Conservation (phyloP, 2,113 vertebrate species). For the Petrocephalus microphthalmus region DNA sequence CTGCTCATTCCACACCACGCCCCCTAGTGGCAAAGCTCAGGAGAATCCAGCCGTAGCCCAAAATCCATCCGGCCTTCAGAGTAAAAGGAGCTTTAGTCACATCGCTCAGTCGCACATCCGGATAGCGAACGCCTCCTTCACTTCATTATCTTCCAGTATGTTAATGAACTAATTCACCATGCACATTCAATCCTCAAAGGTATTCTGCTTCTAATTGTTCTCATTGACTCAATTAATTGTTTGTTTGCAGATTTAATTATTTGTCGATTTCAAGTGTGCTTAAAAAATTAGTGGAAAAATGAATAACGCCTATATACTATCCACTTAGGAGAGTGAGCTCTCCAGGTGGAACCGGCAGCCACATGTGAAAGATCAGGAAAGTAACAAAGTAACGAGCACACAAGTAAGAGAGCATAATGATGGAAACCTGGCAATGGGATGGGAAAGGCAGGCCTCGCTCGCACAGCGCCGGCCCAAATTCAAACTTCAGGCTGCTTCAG, state of each 20-base stretch:
- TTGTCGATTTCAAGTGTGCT: slow-evolving; percentile 57
- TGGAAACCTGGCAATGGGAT: neutral
- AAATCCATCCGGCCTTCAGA: neutral
- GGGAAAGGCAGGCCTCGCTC: neutral
- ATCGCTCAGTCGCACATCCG: neutral
- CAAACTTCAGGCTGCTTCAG: neutral
- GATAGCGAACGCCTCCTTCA: slow-evolving; percentile 45
- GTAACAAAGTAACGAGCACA: too few species aligned
- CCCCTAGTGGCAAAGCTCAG: neutral
- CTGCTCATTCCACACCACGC: neutral
- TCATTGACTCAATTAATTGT: slow-evolving; percentile 75
- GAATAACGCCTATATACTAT: slow-evolving; percentile 22
- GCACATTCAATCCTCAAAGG: slow-evolving; percentile 67
- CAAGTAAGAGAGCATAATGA: neutral
- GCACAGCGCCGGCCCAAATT: neutral
- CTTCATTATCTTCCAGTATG: slow-evolving; percentile 64
- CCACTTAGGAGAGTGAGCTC: slow-evolving; percentile 1
- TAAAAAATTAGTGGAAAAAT: slow-evolving; percentile 44
- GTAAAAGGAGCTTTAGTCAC: neutral
- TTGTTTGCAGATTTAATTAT: slow-evolving; percentile 74
- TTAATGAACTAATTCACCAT: slow-evolving; percentile 70
- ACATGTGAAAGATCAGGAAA: neutral
- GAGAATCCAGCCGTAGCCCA: too few species aligned
- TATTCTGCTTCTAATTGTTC: slow-evolving; percentile 71
- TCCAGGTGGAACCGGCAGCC: neutral